phyloP scores from a whole-genome alignment of 1,140 invertebrate species.

The Oscheius sp. region DNA sequence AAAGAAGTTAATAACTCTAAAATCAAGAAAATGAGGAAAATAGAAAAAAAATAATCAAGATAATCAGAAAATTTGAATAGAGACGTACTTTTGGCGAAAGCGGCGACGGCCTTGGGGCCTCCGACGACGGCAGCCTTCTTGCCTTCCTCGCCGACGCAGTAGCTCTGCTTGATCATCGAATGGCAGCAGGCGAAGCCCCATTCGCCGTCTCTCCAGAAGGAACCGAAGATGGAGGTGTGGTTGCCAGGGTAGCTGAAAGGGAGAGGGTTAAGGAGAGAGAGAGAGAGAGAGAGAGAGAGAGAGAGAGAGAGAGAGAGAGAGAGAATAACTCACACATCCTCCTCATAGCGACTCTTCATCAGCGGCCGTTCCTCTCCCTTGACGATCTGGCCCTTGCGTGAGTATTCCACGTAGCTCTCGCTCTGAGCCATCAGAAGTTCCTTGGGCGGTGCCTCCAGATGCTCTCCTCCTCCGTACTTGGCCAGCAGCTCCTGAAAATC shows the following conservation, averaged over 20 bases:
- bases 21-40: no score
- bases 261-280: constrained; percentile 8
- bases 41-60: no score
- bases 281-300: constrained; percentile 43
- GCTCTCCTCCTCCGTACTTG: constrained; percentile 60
- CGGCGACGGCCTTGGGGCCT: background rate
- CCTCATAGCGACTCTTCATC: constrained; percentile 85
- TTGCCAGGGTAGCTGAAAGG: constrained; percentile 44
- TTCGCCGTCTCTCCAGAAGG: constrained; percentile 81
- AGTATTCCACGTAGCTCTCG: constrained; percentile 94
- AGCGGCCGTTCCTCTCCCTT: constrained; percentile 82
- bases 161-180: constrained; percentile 78
- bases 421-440: constrained; percentile 86
- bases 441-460: constrained; percentile 80
- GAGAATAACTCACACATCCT: constrained; percentile 69
- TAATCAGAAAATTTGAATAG: no score
- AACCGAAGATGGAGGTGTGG: constrained; percentile 80
- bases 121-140: constrained; percentile 5
- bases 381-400: constrained; percentile 80
- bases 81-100: constrained; percentile 8
- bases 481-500: constrained; percentile 17
- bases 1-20: no score
- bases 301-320: constrained; percentile 41
- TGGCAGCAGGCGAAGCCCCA: constrained; percentile 96
- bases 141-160: constrained; percentile 76